phyloP scores from a whole-genome alignment of 2,113 vertebrate genomes.

The Isurus oxyrinchus region DNA sequence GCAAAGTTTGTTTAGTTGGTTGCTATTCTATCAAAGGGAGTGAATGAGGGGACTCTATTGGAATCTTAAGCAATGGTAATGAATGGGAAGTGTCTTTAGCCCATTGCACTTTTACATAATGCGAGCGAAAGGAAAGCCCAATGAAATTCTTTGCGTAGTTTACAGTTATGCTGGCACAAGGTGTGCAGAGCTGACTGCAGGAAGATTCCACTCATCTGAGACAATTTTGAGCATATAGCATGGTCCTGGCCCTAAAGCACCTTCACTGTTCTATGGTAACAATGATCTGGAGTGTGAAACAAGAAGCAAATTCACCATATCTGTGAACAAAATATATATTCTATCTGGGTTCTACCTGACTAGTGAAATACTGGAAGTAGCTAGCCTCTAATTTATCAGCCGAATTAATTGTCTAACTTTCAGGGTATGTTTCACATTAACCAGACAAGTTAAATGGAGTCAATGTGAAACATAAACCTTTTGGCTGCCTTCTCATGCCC shows the following conservation, averaged over 20 bases:
- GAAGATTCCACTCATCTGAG: background rate
- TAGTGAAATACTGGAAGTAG: background rate
- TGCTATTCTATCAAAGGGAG: background rate
- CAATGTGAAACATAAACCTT: background rate
- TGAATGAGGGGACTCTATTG: background rate
- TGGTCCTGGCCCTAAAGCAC: background rate
- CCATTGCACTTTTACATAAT: background rate
- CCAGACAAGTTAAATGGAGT: background rate
- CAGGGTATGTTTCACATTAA: background rate
- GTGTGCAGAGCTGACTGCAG: background rate
- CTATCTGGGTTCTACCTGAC: background rate
- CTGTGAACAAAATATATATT: background rate
- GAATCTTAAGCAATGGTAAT: background rate
- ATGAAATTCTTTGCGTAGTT: background rate
- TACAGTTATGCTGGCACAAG: background rate
- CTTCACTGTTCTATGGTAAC: background rate
- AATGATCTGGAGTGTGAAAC: background rate
- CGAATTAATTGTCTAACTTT: background rate
- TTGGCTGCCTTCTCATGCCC: background rate
- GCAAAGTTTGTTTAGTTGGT: background rate
- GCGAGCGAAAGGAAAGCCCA: background rate
- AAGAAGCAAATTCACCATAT: background rate
- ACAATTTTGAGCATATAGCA: background rate
- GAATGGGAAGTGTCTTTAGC: background rate
- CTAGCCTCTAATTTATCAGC: background rate